These are phyloP conservation scores for Epinephelus lanceolatus DNA, from an alignment of 2,113 vertebrate species.

Conservation along the genomic window DNA sequence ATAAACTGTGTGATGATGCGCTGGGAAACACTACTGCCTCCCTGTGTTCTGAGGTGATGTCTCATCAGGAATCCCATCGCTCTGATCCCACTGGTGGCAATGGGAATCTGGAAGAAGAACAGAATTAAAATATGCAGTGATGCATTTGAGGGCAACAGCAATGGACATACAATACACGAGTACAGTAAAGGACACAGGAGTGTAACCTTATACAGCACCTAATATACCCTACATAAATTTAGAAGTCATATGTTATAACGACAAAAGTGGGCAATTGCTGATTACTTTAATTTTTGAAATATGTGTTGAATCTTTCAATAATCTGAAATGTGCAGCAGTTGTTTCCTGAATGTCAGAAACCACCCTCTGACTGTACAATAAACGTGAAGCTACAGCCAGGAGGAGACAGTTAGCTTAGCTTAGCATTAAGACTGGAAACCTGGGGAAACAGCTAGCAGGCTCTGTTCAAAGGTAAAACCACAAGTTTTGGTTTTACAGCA, in stretches of 20 bases:
- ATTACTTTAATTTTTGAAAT: too few species aligned
- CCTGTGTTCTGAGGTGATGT: conserved; percentile 87
- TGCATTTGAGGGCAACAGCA: background rate
- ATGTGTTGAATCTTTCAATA: too few species aligned
- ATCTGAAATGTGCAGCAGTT: too few species aligned
- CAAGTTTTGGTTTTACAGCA: background rate
- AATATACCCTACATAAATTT: background rate
- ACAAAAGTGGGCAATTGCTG: too few species aligned
- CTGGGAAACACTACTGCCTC: conserved; percentile 82
- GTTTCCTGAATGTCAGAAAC: too few species aligned
- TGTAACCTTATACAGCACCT: background rate
- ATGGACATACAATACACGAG: too few species aligned
- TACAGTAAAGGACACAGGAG: background rate
- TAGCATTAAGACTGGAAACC: too few species aligned
- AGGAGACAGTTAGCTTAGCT: too few species aligned
- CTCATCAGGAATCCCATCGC: conserved; percentile 96
- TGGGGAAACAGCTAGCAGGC: too few species aligned
- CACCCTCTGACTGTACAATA: too few species aligned
- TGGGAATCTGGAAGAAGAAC: conserved; percentile 89
- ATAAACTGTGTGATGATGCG: conserved; percentile 91
- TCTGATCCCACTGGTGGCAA: conserved; percentile 94
- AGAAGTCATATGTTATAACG: too few species aligned
- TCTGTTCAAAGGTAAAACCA: background rate
- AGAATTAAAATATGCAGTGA: background rate
- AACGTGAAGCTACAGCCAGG: too few species aligned